Conservation (phyloP, 2,797 vertebrate genomes). For the Scyliorhinus canicula region DNA sequence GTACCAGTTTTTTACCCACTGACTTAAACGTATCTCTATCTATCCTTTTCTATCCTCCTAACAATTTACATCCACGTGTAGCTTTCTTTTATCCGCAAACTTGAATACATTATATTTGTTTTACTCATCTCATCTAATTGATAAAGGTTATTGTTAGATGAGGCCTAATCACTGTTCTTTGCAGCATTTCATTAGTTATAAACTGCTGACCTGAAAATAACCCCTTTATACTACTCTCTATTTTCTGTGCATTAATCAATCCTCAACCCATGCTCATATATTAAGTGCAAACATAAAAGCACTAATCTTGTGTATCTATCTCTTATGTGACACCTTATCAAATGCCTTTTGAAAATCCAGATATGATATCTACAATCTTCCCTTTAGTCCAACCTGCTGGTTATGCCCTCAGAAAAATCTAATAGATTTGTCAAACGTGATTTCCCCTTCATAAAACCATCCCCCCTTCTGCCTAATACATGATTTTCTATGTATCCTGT, state of each 20-base stretch:
- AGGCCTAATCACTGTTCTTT: too few relatives aligned
- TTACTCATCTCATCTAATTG: too few relatives aligned
- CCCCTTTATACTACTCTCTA: not conserved
- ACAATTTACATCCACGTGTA: too few relatives aligned
- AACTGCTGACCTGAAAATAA: not conserved
- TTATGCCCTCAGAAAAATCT: not conserved
- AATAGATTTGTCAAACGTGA: not conserved
- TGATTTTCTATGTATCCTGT: not conserved
- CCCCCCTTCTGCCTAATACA: not conserved
- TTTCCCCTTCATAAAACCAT: not conserved
- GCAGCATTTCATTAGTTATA: not conserved
- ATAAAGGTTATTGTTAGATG: too few relatives aligned
- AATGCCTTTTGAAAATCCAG: too few relatives aligned
- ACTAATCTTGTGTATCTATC: too few relatives aligned
- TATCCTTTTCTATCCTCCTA: too few relatives aligned
- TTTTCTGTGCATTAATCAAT: not conserved
- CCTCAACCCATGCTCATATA: not conserved
- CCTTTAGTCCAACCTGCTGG: not conserved
- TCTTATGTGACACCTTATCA: too few relatives aligned
- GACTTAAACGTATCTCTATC: too few relatives aligned
- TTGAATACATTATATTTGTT: too few relatives aligned
- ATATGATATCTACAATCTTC: not conserved
- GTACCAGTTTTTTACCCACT: too few relatives aligned
- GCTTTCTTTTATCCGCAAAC: too few relatives aligned
- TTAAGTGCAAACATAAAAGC: not conserved